Evolutionary conservation across 2,888 invertebrate genomes (phyloP), one percentile per base, ranked within the genome.

Genomic region (Quadroppia sp.): DNA sequence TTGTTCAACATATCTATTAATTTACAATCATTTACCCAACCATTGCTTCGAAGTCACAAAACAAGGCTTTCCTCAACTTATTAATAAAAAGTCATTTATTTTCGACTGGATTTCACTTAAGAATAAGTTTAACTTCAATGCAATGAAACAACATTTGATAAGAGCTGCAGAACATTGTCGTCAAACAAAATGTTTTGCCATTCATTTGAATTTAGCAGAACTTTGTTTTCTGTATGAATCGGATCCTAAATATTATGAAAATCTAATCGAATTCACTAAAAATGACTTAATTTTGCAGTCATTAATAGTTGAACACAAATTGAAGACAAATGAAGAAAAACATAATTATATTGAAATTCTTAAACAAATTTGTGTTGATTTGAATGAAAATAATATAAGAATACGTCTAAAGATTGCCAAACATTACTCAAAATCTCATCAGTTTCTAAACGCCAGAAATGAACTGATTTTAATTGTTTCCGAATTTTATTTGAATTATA

Each of bases 21-120:
- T 80, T 71, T 80, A 80, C 77, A 79, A 80, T 40, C 76, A 78
- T 71, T 76, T 82, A 2, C 82, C 82, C 0, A 56, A 70, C 36
- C 74, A 74, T 61, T 74, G 71, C 42, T 74, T 74, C 36, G 64
- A 74, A 42, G 40, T 71, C 1, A 30, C 42, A 28, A 74, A 74
- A 56, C 40, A 53, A 15, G 64, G 71, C 13, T 74, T 74, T 53
- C 71, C 71, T 9, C 36, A 48, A 20, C 40, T 74, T 1, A 30
- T 71, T 1, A 48, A 71, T 23, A 61, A 53, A 36, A 50, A 64
- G 9, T 30, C 70, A 1, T 71, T 74, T 74, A 53, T 74, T 36
- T 71, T 74, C 32, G 40, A 74, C 28, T 74, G 74, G 74, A 71
- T 13, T 69, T 42, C 69, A 42, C 11, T 69, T 20, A 69, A 45